Conservation (phyloP, 2,888 invertebrate genomes). For the Eupithecia insigniata region DNA sequence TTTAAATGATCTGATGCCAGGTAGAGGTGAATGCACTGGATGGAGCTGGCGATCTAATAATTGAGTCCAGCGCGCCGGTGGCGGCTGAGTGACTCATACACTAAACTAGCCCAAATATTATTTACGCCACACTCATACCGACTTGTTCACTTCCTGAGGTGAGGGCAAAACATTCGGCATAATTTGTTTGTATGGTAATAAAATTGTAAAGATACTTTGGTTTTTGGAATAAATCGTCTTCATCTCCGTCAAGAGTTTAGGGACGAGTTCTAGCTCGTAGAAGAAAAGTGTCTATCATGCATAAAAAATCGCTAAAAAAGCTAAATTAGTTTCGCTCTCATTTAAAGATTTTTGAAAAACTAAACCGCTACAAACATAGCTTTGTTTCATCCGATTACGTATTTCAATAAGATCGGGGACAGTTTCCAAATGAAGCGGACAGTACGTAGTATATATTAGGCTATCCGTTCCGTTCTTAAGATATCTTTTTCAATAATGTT, state of each 20-base stretch:
- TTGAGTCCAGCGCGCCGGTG: slow-evolving; percentile 24
- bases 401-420: too few species aligned
- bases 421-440: too few species aligned
- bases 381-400: too few species aligned
- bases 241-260: background rate
- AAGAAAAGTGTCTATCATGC: too few species aligned
- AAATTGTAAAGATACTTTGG: background rate
- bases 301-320: too few species aligned
- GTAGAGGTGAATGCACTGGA: slow-evolving; percentile 33
- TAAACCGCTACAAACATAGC: too few species aligned
- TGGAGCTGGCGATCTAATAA: slow-evolving; percentile 21
- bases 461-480: too few species aligned
- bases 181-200: background rate
- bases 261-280: too few species aligned
- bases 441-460: too few species aligned
- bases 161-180: background rate
- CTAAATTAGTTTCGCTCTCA: too few species aligned
- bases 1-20: slow-evolving; percentile 1
- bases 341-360: too few species aligned
- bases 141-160: slow-evolving; percentile 5
- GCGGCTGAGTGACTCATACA: slow-evolving; percentile 32
- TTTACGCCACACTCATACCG: slow-evolving; percentile 27
- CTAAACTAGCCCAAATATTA: slow-evolving; percentile 36
- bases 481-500: background rate
- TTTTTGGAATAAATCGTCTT: background rate